Evolutionary conservation across 2,888 invertebrate genomes (phyloP), one percentile per base, ranked within the genome.

Genomic region (Drosophila peninsularis): DNA sequence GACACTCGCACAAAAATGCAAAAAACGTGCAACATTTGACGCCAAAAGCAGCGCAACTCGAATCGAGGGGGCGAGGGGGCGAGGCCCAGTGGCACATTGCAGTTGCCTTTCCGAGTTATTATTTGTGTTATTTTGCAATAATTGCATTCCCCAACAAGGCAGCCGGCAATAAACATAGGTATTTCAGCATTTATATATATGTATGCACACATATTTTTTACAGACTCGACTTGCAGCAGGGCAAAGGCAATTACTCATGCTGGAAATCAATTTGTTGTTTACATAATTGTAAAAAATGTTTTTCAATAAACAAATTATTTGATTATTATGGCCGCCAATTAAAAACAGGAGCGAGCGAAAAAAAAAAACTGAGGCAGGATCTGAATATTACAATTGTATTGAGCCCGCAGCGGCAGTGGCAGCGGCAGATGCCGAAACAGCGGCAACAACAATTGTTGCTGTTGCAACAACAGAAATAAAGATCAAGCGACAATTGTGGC

Each of bases 291-390:
- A 82, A 88, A 90, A 91, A 90, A 89, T 83, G 89, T 91, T 91
- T 79, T 91, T 91, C 91, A 91, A 91, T 91, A 91, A 91, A 91
- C 91, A 91, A 90, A 91, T 91, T 91, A 91, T 91, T 91, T 91
- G 90, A 91, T 91, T 91, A 91, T 91, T 90, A 90, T 90, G 87
- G 89, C 71, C 89, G 80, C 77, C 90, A 89, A 87, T 89, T 90
- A 86, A 89, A 89, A 83, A 83, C 76, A 83, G 88, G 78, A 78
- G 80, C 65, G 50, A 45, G 7, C 7, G 55, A 67, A 67, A 56
- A 52, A 61, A 68, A 53, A 24, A 41, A 58, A 58, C 62, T 44
- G 60, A 62, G 24, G 24, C 24, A 9, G 52, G 36, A 52, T 21
- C 36, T 47, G 36, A 42, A 67, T 69, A 68, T 57, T 65, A 77